phyloP scores from a whole-genome alignment of 2,113 vertebrate species.

The Hystrix brachyura region DNA sequence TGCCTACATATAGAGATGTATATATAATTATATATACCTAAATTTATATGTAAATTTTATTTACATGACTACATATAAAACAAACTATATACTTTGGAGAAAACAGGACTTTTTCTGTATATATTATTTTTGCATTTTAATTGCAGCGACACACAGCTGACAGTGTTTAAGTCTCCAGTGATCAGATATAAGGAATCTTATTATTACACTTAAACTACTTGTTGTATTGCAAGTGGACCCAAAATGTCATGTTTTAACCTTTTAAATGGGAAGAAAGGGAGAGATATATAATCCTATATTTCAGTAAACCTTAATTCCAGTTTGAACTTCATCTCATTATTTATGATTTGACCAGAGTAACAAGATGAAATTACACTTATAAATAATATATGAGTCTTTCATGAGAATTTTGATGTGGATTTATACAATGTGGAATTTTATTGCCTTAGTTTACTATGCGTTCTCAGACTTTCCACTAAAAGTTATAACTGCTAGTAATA shows the following conservation, averaged over 20 bases:
- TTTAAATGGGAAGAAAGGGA: slow-evolving; percentile 66
- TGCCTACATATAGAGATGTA: neutral
- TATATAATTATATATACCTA: neutral
- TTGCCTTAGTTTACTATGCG: neutral
- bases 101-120: neutral
- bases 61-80: neutral
- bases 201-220: slow-evolving; percentile 65
- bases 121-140: neutral
- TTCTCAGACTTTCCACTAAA: slow-evolving; percentile 62
- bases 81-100: neutral
- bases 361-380: slow-evolving; percentile 69
- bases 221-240: slow-evolving; percentile 33
- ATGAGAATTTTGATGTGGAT: slow-evolving; percentile 67
- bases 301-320: slow-evolving; percentile 71
- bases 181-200: slow-evolving; percentile 51
- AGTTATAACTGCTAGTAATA: slow-evolving; percentile 38
- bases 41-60: neutral
- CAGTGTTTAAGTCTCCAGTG: slow-evolving; percentile 4
- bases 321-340: slow-evolving; percentile 47
- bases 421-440: slow-evolving; percentile 62
- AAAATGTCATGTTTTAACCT: slow-evolving; percentile 78
- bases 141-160: neutral
- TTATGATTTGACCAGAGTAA: slow-evolving; percentile 67
- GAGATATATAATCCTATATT: slow-evolving; percentile 67
- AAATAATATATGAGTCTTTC: slow-evolving; percentile 65